Conservation (phyloP, 2,113 vertebrate species). For the Puffinus mauretanicus region DNA sequence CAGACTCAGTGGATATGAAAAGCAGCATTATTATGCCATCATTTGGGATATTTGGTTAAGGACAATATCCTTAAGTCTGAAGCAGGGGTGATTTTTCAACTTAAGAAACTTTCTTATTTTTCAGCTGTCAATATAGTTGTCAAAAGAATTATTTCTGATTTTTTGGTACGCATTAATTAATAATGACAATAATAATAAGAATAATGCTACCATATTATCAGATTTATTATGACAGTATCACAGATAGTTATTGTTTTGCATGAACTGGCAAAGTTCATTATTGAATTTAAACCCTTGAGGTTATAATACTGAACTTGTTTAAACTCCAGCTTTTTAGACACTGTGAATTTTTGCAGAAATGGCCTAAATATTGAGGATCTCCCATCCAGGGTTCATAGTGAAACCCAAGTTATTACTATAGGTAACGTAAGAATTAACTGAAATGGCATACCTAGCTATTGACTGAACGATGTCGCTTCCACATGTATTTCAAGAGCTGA, state of each 20-base stretch:
- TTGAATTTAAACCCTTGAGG: not conserved
- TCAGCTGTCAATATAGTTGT: not conserved
- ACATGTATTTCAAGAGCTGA: not conserved
- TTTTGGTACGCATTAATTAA: not conserved
- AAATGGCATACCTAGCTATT: fast-evolving
- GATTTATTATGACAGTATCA: not conserved
- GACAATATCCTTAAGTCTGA: not conserved
- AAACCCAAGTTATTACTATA: not conserved
- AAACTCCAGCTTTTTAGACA: not conserved
- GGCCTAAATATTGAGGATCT: not conserved
- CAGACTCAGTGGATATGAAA: not conserved
- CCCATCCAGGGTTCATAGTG: not conserved
- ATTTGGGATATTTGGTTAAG: not conserved
- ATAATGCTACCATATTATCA: not conserved
- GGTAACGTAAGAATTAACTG: not conserved
- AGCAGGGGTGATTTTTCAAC: not conserved
- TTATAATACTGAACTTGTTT: not conserved
- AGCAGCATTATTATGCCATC: not conserved
- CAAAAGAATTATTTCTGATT: not conserved
- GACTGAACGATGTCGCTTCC: not conserved
- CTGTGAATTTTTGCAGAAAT: not conserved
- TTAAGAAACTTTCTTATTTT: not conserved
- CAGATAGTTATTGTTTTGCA: not conserved
- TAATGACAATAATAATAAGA: not conserved
- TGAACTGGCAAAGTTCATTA: not conserved